Evolutionary conservation across 2,113 vertebrate genomes (phyloP), one percentile per base, ranked within the genome.

Genomic region (Takifugu flavidus): DNA sequence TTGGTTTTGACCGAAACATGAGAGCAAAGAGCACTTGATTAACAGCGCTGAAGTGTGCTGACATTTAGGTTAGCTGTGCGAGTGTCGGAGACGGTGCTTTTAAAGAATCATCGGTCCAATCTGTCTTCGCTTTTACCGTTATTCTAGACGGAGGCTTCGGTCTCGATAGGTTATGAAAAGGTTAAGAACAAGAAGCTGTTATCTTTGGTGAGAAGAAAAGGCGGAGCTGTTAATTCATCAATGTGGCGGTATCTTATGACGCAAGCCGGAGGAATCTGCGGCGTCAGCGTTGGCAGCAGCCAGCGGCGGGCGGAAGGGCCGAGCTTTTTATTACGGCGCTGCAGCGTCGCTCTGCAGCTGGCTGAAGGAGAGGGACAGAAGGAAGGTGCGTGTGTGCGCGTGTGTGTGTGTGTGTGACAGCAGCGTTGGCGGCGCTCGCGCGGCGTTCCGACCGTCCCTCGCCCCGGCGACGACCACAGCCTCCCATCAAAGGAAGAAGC

Each of bases 211-310:
- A 56, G 58, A 64, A 43, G 25, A 12, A 61, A 57, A 25, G 43
- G 39, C 15, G 49, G 31, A 7, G 15, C 3, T 42, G 64, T 61
- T 80, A 81, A 77, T 85, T 80, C 70, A 78, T 78, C 51, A 74
- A 59, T 63, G 79, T 82, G 77, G 43, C 72, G 71, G 83, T 77
- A 76, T 29, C 47, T 26, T 10, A 45, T 83, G 82, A 88, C 64
- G 74, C 68, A n/a, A 43, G 78, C 62, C 60, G 14, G 44, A 59
- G 12, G 13, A 44, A 70, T 60, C 11, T 76, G 87, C 82, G 20
- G 60, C 27, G 60, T 87, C 81, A 87, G 85, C 86, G 14, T 13
- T 28, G 27, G 54, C 65, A 6, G 44, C 42, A 15, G 44, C 12
- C 58, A 54, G 64, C 70, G 49, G 74, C 71, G 43, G 8, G 43